These are phyloP conservation scores for Calidris pygmaea DNA, from an alignment of 2,113 vertebrate species.

Conservation along the genomic window DNA sequence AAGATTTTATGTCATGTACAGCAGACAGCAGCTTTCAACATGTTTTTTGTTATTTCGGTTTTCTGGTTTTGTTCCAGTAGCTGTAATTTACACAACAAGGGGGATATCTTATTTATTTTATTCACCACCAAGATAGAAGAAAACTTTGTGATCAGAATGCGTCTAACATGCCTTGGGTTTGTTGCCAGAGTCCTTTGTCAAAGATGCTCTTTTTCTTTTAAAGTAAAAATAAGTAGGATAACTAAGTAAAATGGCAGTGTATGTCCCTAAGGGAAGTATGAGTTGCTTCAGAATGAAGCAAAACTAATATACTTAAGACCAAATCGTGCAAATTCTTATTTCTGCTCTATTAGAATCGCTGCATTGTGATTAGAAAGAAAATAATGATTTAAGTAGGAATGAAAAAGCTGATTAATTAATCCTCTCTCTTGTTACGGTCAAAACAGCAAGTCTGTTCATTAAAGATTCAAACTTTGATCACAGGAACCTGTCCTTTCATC, in stretches of 20 bases:
- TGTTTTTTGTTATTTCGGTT: neutral
- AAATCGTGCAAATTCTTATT: constrained; percentile 18
- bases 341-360: constrained; percentile 57
- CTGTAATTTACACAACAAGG: constrained; percentile 38
- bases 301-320: constrained; percentile 11
- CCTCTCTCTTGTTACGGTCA: constrained; percentile 59
- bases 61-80: constrained; percentile 11
- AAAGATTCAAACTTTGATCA: constrained; percentile 55
- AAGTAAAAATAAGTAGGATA: neutral
- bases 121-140: neutral
- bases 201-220: constrained; percentile 17
- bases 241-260: neutral
- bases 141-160: neutral
- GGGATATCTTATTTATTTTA: neutral
- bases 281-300: neutral
- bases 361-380: constrained; percentile 60
- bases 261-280: neutral
- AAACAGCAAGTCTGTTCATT: constrained; percentile 51
- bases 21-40: neutral
- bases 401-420: constrained; percentile 70
- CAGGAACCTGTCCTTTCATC: constrained; percentile 1
- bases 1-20: neutral
- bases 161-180: neutral
- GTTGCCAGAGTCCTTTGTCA: constrained; percentile 11
- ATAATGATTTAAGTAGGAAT: constrained; percentile 59